Evolutionary conservation across 1,140 invertebrate genomes (phyloP), one percentile per base, ranked within the genome.

Genomic region (Drosophila sp.): DNA sequence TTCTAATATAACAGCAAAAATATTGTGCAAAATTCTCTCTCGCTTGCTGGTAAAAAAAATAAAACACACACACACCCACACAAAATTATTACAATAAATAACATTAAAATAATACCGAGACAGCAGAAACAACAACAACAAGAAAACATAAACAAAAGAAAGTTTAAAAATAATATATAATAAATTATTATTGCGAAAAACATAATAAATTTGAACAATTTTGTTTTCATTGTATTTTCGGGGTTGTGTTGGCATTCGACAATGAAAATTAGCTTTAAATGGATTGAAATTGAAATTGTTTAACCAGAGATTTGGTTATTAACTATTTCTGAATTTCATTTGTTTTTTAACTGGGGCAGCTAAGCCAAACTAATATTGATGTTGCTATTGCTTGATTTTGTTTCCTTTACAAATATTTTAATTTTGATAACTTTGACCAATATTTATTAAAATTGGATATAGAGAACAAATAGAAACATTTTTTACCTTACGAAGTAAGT

Each of bases 111-210:
- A 67, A 82, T 71, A 82, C 68, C 68, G 50, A 62, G 67, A 65
- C 62, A 44, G 61, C 58, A 47, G 64, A 61, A 61, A 57, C 65
- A 69, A 60, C 69, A 65, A 82, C 67, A 78, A 65, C 44, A 76
- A 58, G 29, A 66, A 76, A 61, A 38, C 61, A 62, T 76, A 79
- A 78, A 71, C 60, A 70, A 81, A 86, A 75, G 78, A 63, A 83
- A 87, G 79, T 86, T 86, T 87, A 87, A 87, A 81, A 86, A 76
- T 87, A 87, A 87, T 83, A 86, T 76, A 87, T 82, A 86, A 77
- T 87, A 87, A 86, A 86, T 86, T 87, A 86, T 86, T 87, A 86
- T 86, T 86, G 83, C 80, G 76, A 82, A 86, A 87, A 73, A 50
- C 23, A 50, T 70, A 87, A 79, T 58, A 64, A 66, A 47, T 33